These are phyloP conservation scores for Falco punctatus DNA, from an alignment of 2,113 vertebrate species.

Conservation along the genomic window DNA sequence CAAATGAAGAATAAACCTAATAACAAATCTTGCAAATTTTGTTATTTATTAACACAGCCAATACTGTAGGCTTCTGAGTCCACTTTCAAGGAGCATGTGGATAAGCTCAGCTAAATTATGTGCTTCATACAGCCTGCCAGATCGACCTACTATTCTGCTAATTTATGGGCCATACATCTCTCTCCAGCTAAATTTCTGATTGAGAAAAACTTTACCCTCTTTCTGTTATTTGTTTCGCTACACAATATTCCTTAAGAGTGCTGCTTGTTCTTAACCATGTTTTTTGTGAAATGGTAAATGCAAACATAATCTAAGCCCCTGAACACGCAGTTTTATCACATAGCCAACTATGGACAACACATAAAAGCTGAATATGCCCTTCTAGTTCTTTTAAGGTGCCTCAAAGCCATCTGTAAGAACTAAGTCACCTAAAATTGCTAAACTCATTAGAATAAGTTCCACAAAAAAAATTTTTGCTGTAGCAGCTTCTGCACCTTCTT, in stretches of 20 bases:
- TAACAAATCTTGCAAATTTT: neutral
- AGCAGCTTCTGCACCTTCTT: neutral
- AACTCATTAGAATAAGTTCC: neutral
- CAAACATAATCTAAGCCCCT: neutral
- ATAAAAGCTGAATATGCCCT: neutral
- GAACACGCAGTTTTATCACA: neutral
- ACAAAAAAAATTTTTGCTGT: neutral
- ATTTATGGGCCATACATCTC: neutral
- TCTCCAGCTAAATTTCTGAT: neutral
- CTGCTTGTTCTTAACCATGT: neutral
- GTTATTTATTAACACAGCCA: neutral
- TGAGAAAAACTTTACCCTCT: neutral
- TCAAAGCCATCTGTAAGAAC: neutral
- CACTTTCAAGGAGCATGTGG: neutral
- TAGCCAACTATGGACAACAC: neutral
- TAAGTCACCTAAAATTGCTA: neutral
- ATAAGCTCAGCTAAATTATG: neutral
- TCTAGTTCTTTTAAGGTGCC: neutral
- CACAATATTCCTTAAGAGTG: neutral
- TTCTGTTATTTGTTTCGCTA: neutral
- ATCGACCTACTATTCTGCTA: slow-evolving; percentile 9
- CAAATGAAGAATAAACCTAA: neutral
- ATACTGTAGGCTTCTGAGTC: neutral
- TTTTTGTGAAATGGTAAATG: neutral
- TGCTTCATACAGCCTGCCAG: slow-evolving; percentile 2